Evolutionary conservation across 2,797 vertebrate species (phyloP), one percentile per base, ranked within the genome.

Genomic region (Nyctalus aviator): DNA sequence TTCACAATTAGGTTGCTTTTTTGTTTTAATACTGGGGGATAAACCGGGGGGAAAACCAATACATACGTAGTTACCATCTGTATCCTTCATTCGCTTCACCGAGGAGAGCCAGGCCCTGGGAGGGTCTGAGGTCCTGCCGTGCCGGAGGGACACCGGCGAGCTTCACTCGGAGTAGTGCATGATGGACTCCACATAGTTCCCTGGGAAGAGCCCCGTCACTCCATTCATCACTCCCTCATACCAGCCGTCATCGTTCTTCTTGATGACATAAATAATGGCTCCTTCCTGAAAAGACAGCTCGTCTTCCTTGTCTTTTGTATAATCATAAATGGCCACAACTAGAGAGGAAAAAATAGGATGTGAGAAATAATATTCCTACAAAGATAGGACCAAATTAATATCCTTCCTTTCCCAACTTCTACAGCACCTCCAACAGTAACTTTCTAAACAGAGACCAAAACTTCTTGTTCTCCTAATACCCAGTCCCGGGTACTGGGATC

Each of bases 291-390:
- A 99, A 0, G 99, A 99, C 35, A 99, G 99, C 98, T 99, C 99
- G 77, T 99, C 99, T 92, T 99, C 99, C 97, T 99, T 99, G 98
- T 99, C 99, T n/a, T 99, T 99, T 0, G 97, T 90, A 98, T 99
- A 99, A 98, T 99, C 99, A 77, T 99, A 99, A 98, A 99, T 99
- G 20, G 99, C 99, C 98, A 99, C 99, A 98, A 99, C 99, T 99
- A 98, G 96, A 98, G 95, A 53, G 85, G 92, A 91, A 94, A 93
- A 90, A 95, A 48, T 0, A 93, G 50, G 11, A 68, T 64, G 37
- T 94, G 44, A 95, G 84, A 50, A 66, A 13, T 25, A 88, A 82
- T n/a, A 77, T 71, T 91, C 50, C 75, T 55, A 62, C 32, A 93
- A 86, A 93, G 35, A 77, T 0, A 85, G 66, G 88, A 84, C 37